Percentiles rank a stretch among this genome's conserved stretches.
These are phyloP conservation scores for Spilosoma lubricipeda DNA, from an alignment of 2,888 invertebrate genomes.

Conservation along the genomic window DNA sequence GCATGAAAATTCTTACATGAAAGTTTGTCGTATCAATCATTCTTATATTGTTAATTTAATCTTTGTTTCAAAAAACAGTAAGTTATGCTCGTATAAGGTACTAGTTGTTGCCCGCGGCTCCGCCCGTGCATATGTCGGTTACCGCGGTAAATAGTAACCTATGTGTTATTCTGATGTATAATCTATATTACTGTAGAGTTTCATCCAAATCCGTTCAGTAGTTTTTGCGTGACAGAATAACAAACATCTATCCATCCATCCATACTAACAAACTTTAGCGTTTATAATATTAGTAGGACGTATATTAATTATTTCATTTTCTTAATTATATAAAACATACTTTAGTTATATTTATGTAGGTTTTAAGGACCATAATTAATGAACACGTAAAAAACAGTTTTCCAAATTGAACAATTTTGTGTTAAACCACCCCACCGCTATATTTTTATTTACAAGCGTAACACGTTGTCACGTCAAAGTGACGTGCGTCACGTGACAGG, in stretches of 20 bases:
- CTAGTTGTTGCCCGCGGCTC: too few species aligned
- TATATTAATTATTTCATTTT: not conserved
- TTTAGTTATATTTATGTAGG: not conserved
- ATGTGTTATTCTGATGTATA: too few species aligned
- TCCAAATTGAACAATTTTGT: conserved; percentile 10
- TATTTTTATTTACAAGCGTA: conserved; percentile 25
- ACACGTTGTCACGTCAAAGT: conserved; percentile 41
- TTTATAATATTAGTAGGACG: too few species aligned
- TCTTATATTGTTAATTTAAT: not conserved
- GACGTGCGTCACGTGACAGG: conserved; percentile 40
- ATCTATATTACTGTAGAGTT: too few species aligned
- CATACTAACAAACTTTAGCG: too few species aligned
- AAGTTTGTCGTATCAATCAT: not conserved
- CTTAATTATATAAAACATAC: not conserved
- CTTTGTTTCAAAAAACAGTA: not conserved
- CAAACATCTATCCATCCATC: too few species aligned
- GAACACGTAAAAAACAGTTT: not conserved
- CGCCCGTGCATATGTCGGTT: too few species aligned
- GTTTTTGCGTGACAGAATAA: too few species aligned
- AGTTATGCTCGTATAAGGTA: not conserved
- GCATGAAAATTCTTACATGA: not conserved
- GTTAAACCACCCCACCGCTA: conserved; percentile 10
- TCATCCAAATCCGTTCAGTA: too few species aligned
- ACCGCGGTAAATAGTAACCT: too few species aligned
- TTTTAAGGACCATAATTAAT: not conserved